phyloP scores from a whole-genome alignment of 1,140 invertebrate genomes.

The Drosophila ohnishii region DNA sequence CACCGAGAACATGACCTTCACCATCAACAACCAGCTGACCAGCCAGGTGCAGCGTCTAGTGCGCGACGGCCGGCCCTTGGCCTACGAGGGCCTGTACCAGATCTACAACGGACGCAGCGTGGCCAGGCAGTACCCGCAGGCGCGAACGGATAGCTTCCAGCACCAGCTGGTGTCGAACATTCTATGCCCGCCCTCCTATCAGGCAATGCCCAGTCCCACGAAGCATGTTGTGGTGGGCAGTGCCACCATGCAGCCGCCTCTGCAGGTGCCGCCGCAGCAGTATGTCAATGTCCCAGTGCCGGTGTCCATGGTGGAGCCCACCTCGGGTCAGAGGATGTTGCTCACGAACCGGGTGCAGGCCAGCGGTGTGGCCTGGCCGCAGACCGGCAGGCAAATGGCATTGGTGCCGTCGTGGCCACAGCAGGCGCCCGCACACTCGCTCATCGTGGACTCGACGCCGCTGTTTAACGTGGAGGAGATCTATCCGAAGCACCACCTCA shows the following conservation, averaged over 20 bases:
- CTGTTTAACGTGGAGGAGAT: constrained; percentile 86
- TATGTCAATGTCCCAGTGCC: constrained; percentile 89
- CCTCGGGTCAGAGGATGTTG: constrained; percentile 87
- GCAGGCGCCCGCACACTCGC: constrained; percentile 89
- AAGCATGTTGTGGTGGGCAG: constrained; percentile 95
- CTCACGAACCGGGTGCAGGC: constrained; percentile 90
- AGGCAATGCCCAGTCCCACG: constrained; percentile 90
- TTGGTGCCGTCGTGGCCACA: constrained; percentile 95
- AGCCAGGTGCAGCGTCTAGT: constrained; percentile 89
- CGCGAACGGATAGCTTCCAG: constrained; percentile 90
- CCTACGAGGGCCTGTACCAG: constrained; percentile 91
- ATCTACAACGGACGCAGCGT: constrained; percentile 92
- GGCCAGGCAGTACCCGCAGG: constrained; percentile 86
- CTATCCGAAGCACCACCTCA: constrained; percentile 83
- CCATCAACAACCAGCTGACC: constrained; percentile 92
- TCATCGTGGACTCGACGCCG: constrained; percentile 91
- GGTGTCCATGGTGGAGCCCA: constrained; percentile 94
- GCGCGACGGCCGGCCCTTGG: constrained; percentile 85
- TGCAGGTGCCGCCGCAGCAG: constrained; percentile 88
- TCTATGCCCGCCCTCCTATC: constrained; percentile 93
- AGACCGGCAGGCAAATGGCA: constrained; percentile 90
- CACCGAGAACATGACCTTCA: constrained; percentile 93
- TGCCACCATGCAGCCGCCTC: constrained; percentile 86
- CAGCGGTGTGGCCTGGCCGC: constrained; percentile 88
- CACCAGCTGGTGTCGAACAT: constrained; percentile 96